A percentile compares a stretch with the other conserved stretches of the same genome.
Conservation (phyloP, 2,888 invertebrate genomes). For the Amiota mariae region DNA sequence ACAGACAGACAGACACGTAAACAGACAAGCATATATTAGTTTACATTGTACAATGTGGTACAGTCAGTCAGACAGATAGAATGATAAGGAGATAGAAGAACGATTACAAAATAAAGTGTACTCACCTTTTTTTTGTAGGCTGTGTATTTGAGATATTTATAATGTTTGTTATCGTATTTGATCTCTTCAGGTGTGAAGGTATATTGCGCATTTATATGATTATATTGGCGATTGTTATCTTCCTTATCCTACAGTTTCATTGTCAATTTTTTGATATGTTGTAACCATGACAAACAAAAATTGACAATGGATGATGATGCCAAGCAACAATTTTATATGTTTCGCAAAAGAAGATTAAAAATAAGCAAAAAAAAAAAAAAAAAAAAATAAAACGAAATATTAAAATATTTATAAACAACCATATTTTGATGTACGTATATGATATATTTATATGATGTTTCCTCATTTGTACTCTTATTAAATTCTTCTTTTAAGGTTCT, state of each 20-base stretch:
- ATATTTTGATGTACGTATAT: neutral
- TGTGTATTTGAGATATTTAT: constrained; percentile 84
- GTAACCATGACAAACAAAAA: neutral
- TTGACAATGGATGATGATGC: constrained; percentile 2
- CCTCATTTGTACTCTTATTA: no score
- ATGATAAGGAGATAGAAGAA: neutral
- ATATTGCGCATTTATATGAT: constrained; percentile 76
- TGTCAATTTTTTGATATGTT: neutral
- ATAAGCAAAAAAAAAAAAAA: neutral
- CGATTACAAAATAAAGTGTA: neutral
- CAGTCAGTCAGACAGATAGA: constrained; percentile 4
- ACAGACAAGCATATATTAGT: neutral
- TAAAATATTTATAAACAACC: neutral
- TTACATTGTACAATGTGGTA: neutral
- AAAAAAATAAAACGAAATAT: neutral
- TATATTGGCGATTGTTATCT: constrained; percentile 73
- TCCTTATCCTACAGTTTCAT: constrained; percentile 67
- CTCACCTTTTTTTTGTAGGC: constrained; percentile 80
- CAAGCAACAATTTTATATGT: neutral
- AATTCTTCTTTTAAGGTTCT: no score
- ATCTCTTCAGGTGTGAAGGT: constrained; percentile 84
- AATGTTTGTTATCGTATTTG: constrained; percentile 86
- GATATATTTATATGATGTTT: neutral
- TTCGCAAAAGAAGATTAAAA: neutral
- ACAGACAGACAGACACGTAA: neutral